Conservation (phyloP, 2,113 vertebrate genomes). For the Pangasianodon gigas region DNA sequence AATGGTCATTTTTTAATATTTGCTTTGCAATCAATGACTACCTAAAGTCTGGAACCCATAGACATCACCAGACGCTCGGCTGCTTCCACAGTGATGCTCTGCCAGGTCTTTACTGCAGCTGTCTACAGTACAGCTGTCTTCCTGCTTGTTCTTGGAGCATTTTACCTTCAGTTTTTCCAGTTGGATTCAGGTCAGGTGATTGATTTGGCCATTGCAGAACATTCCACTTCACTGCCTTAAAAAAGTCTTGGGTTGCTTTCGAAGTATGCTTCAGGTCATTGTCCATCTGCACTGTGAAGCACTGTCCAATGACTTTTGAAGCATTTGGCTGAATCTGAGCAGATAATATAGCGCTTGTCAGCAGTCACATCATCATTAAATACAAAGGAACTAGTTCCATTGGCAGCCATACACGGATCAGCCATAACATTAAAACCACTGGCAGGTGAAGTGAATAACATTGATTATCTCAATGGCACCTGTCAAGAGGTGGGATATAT, state of each 20-base stretch:
- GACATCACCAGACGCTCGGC: background rate
- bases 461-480: too few relatives aligned
- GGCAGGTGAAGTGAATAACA: too few relatives aligned
- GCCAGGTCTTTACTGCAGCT: background rate
- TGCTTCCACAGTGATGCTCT: background rate
- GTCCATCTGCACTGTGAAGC: background rate
- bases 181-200: background rate
- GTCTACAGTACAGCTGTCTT: background rate
- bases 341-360: background rate
- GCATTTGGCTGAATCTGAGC: background rate
- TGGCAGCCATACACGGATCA: background rate
- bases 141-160: background rate
- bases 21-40: background rate
- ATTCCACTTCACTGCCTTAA: background rate
- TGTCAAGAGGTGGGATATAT: too few relatives aligned
- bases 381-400: background rate
- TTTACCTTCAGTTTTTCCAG: background rate
- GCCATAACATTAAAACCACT: too few relatives aligned
- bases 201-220: background rate
- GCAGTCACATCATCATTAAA: background rate
- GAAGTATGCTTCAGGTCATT: background rate
- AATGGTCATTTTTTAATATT: too few relatives aligned
- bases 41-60: background rate
- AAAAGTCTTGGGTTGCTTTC: background rate
- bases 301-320: background rate